Evolutionary conservation across 1,140 invertebrate genomes (phyloP), one percentile per base, ranked within the genome.

Genomic region (Pseudomyrmex sp.): DNA sequence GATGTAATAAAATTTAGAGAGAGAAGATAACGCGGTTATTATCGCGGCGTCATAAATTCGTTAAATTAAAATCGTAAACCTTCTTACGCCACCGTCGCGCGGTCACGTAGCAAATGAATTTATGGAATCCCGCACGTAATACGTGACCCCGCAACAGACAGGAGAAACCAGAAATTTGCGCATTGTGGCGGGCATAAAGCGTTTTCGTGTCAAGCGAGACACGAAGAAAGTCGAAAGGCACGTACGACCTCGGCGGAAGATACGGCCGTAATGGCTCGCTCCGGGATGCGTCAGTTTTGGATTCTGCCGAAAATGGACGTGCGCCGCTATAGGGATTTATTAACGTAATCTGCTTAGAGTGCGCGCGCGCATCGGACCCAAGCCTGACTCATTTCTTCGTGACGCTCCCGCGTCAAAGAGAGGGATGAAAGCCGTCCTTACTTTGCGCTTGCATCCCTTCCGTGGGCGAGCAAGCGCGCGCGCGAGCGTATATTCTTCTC

Each of bases 341-440:
- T 89, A 91, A 84, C 82, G 86, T 90, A 90, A 90, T 91, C 90
- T 90, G 69, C 88, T 91, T 88, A 89, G 86, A 84, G 84, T 70
- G 63, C 62, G 0, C 65, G 79, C 82, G 79, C 9, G 70, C 82
- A 74, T 62, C 82, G 69, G 70, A 69, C 80, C 82, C 26, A 26
- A 65, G 50, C 63, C 61, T 75, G 70, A 77, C 74, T 63, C 48
- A 62, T 83, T 83, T 82, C 83, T 82, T 87, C 66, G 56, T 75
- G 84, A 23, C 46, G 69, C 58, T 76, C 52, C 48, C 85, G 50
- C 58, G 74, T 87, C 58, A 70, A 82, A 79, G 73, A 15, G 44
- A 69, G 35, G 52, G 58, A 83, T 56, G 65, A 85, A 85, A 82
- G 26, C 75, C 59, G 15, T 46, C 44, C 65, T 75, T 84, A 85